phyloP scores from a whole-genome alignment of 1,140 invertebrate genomes.

The Zaprionus inermis region DNA sequence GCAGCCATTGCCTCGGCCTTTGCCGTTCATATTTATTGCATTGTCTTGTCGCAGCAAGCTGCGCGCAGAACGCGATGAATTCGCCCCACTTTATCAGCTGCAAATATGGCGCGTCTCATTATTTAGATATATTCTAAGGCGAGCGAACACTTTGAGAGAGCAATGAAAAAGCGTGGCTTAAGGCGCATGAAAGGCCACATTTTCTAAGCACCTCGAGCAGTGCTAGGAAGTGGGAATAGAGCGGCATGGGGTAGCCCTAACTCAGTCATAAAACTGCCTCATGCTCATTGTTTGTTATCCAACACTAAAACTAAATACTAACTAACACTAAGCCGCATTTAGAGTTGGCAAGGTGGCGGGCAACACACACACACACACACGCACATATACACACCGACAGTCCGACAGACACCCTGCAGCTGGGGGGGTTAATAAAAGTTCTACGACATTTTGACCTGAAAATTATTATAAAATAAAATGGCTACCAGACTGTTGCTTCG shows the following conservation, averaged over 20 bases:
- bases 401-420: no score
- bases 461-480: slow-evolving; percentile 80
- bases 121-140: neutral
- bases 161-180: neutral
- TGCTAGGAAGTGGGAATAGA: neutral
- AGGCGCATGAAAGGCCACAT: neutral
- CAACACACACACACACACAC: slow-evolving; percentile 31
- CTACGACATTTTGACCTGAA: slow-evolving; percentile 79
- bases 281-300: slow-evolving; percentile 55
- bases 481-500: slow-evolving; percentile 68
- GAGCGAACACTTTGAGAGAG: neutral
- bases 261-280: neutral
- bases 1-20: slow-evolving; percentile 8
- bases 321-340: slow-evolving; percentile 1
- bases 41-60: slow-evolving; percentile 45
- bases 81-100: slow-evolving; percentile 31
- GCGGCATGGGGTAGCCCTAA: neutral
- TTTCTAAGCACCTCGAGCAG: neutral
- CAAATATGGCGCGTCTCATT: slow-evolving; percentile 5
- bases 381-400: no score
- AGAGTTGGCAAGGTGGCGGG: slow-evolving; percentile 11
- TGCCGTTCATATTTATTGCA: slow-evolving; percentile 60
- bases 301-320: slow-evolving; percentile 55
- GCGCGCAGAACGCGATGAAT: slow-evolving; percentile 53
- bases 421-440: slow-evolving; percentile 77